Evolutionary conservation across 2,797 vertebrate genomes (phyloP).

Genomic region (Coilia nasus): DNA sequence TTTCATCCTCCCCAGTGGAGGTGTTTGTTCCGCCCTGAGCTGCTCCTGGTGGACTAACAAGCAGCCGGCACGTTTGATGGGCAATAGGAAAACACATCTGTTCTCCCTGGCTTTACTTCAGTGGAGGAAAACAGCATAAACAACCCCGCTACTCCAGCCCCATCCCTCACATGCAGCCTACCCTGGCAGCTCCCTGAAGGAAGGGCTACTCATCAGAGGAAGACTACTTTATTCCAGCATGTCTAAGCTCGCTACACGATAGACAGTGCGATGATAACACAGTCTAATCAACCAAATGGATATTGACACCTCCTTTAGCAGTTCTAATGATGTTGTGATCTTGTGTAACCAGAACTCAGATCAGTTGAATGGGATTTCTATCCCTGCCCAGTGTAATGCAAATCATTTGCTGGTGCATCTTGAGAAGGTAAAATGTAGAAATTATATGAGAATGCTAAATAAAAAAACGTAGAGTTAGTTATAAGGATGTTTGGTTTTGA

Average conservation of each 20-base stretch:
- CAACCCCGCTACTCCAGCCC: slow-evolving; percentile 24
- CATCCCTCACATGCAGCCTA: slow-evolving; percentile 1
- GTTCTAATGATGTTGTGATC: not conserved
- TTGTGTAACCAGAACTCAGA: not conserved
- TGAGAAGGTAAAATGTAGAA: not conserved
- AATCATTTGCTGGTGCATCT: not conserved
- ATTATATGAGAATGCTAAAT: not conserved
- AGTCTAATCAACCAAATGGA: not conserved
- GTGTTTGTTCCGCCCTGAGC: slow-evolving; percentile 72
- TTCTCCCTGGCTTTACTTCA: slow-evolving; percentile 57
- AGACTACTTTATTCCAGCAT: slow-evolving; percentile 6
- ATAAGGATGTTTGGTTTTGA: not conserved
- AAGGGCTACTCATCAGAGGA: not conserved
- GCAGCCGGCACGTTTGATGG: slow-evolving; percentile 72
- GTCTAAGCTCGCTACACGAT: not conserved
- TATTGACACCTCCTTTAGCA: not conserved
- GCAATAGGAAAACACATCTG: slow-evolving; percentile 73
- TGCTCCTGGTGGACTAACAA: slow-evolving; percentile 73
- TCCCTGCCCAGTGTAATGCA: not conserved
- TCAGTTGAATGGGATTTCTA: not conserved
- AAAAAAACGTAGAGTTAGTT: not conserved
- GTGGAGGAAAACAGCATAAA: slow-evolving; percentile 62
- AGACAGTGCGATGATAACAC: not conserved
- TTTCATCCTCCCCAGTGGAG: slow-evolving; percentile 75
- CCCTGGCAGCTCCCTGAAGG: slow-evolving; percentile 1